phyloP scores from a whole-genome alignment of 2,113 vertebrate genomes.

The Montifringilla adamsi region DNA sequence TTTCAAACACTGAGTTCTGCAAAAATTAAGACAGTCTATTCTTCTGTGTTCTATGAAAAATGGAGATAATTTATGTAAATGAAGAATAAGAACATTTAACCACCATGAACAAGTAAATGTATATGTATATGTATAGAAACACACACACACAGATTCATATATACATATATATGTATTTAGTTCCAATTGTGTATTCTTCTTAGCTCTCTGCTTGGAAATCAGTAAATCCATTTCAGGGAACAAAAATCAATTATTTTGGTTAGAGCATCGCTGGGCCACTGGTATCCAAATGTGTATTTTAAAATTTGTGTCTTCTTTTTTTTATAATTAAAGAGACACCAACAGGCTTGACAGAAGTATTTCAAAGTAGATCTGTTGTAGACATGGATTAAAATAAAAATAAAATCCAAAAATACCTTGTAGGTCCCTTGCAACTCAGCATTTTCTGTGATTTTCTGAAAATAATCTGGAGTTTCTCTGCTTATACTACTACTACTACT shows the following conservation, averaged over 20 bases:
- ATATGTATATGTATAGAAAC: too few species aligned
- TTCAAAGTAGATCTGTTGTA: not conserved
- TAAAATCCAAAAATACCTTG: not conserved
- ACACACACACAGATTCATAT: not conserved
- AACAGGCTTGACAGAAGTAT: not conserved
- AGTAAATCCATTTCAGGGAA: not conserved
- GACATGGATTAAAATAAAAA: not conserved
- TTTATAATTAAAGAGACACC: not conserved
- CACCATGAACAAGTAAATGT: not conserved
- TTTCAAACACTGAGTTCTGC: not conserved
- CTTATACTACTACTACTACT: not conserved
- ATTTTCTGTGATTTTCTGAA: not conserved
- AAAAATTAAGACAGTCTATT: not conserved
- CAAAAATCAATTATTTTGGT: not conserved
- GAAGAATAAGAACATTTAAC: not conserved
- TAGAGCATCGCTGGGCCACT: not conserved
- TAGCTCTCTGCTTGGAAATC: not conserved
- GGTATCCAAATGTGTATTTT: not conserved
- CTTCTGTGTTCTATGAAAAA: not conserved
- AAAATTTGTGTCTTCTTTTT: not conserved
- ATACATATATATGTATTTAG: not conserved
- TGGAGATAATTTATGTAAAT: not conserved
- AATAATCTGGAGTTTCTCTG: not conserved
- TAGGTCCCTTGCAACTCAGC: not conserved
- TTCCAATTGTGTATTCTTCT: not conserved